Evolutionary conservation across 1,140 invertebrate genomes (phyloP).

Genomic region (Drosophila guanche): DNA sequence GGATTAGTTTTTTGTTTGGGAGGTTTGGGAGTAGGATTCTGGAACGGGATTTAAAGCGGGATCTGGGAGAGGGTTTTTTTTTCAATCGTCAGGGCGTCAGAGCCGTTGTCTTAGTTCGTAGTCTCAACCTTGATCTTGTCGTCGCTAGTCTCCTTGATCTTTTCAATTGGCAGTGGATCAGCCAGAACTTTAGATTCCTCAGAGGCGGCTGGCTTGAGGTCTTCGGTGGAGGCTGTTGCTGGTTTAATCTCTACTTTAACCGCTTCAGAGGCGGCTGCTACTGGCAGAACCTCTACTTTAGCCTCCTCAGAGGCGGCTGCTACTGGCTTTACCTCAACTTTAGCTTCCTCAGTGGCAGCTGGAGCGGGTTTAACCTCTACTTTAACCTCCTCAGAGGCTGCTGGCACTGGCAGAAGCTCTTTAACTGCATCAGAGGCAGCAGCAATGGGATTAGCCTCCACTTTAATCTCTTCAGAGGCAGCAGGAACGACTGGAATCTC

Average conservation of each 20-base stretch:
- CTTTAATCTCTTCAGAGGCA: conserved; percentile 25
- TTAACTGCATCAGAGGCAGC: background rate
- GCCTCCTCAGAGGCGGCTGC: too few species aligned
- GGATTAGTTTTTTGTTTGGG: conserved; percentile 33
- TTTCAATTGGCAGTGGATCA: conserved; percentile 20
- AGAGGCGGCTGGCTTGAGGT: conserved; percentile 23
- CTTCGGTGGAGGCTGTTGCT: background rate
- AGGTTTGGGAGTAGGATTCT: conserved; percentile 35
- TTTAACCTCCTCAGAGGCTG: conserved; percentile 15
- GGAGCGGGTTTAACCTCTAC: background rate
- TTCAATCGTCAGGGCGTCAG: conserved; percentile 6
- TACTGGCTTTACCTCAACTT: background rate
- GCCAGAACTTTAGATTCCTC: conserved; percentile 22
- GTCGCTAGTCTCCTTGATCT: conserved; percentile 14
- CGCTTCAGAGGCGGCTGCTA: too few species aligned
- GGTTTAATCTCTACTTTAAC: too few species aligned
- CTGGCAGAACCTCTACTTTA: background rate
- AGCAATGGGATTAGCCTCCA: background rate
- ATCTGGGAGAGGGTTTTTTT: conserved; percentile 39
- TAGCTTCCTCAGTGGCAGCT: conserved; percentile 9
- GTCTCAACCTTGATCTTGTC: conserved; percentile 21
- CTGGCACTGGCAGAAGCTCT: too few species aligned
- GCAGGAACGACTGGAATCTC: conserved; percentile 1
- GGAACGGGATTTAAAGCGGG: conserved; percentile 28
- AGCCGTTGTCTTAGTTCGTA: conserved; percentile 48